phyloP scores from a whole-genome alignment of 2,797 vertebrate genomes.

The Pagetopsis macropterus region DNA sequence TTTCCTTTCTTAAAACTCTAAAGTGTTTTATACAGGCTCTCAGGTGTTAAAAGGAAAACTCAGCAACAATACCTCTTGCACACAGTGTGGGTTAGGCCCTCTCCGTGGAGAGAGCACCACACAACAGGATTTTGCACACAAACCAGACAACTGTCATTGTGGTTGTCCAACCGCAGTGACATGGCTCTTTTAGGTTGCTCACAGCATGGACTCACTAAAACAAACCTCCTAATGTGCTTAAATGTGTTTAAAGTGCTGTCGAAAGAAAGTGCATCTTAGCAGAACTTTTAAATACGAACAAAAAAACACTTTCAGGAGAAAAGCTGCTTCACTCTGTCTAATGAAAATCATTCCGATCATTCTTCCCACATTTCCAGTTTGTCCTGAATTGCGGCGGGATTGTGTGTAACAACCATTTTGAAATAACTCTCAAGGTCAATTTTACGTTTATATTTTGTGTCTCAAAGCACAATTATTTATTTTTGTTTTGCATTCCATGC shows the following conservation, averaged over 20 bases:
- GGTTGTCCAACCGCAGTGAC: constrained; percentile 62
- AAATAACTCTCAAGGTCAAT: constrained; percentile 23
- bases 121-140: constrained; percentile 32
- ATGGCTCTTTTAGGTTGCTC: constrained; percentile 32
- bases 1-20: background rate
- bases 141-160: constrained; percentile 54
- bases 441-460: constrained; percentile 8
- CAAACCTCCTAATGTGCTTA: constrained; percentile 36
- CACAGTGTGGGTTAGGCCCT: background rate
- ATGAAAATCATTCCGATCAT: background rate
- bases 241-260: background rate
- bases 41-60: constrained; percentile 30
- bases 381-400: background rate
- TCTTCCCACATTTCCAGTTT: background rate
- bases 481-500: background rate
- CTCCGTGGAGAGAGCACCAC: background rate
- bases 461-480: background rate
- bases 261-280: background rate
- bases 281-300: constrained; percentile 7
- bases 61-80: constrained; percentile 39
- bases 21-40: constrained; percentile 19
- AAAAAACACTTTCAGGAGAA: background rate
- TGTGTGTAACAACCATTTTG: constrained; percentile 2
- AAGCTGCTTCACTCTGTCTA: background rate
- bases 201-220: constrained; percentile 16